Evolutionary conservation across 2,888 invertebrate genomes (phyloP).

Genomic region (Acleris emargana): DNA sequence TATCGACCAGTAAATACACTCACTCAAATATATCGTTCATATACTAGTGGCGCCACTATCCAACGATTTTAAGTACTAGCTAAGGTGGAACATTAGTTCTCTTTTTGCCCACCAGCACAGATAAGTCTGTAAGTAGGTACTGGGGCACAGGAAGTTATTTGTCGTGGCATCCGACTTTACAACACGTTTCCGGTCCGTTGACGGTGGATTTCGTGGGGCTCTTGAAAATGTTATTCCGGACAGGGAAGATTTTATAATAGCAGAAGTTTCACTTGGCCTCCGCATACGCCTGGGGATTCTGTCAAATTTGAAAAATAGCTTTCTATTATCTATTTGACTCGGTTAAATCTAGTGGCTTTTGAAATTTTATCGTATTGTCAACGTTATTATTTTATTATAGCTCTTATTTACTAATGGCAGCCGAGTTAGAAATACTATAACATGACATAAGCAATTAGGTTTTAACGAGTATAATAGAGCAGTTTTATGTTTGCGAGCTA

Average conservation of each 20-base stretch:
- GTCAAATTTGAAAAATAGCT: no score
- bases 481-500: no score
- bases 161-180: constrained; percentile 46
- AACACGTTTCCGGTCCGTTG: constrained; percentile 43
- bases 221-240: constrained; percentile 43
- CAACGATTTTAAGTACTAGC: not conserved
- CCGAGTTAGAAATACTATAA: no score
- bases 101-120: constrained; percentile 7
- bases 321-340: no score
- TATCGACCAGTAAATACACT: constrained; percentile 6
- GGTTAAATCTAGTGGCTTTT: no score
- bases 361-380: no score
- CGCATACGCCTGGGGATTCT: not conserved
- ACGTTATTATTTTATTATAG: no score
- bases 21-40: not conserved
- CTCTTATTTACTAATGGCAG: no score
- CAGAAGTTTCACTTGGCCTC: constrained; percentile 5
- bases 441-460: no score
- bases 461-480: no score
- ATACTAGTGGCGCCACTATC: constrained; percentile 4
- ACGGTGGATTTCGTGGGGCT: constrained; percentile 41
- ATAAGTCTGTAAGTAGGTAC: constrained; percentile 27
- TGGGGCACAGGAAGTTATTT: constrained; percentile 46
- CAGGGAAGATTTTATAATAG: constrained; percentile 22
- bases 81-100: constrained; percentile 13